Base-by-base conservation (phyloP, 2,797 vertebrate species). In the Sebastes steindachneri region DNA sequence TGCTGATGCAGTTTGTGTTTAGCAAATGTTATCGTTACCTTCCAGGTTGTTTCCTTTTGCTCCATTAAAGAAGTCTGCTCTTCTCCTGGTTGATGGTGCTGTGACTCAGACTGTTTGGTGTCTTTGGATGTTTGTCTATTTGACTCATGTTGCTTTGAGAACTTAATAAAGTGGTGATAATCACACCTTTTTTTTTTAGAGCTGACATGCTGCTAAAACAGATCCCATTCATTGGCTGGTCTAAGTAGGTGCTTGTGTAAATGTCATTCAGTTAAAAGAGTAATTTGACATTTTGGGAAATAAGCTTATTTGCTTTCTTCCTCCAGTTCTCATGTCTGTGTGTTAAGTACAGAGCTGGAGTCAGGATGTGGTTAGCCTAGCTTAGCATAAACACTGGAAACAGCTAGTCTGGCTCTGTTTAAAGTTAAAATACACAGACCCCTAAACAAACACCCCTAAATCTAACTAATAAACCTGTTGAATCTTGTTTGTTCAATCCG, bases 21-120 rank as follows among this genome's bases (percentile, higher is more conserved):
- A n/a, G 55, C 21, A 71, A 83, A 75, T 72, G 67, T 75, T 68
- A 72, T 79, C 77, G 33, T 75, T 19, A 63, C 62, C 25, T 70
- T 55, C 54, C 67, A 84, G 76, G 75, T 54, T 71, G 54, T 67
- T 79, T 21, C 14, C 41, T 31, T 75, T 41, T 55, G 57, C 59
- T 33, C 19, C 58, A 63, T 77, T 17, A 67, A 64, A 68, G 26
- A 12, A 58, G 35, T 10, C 28, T 48, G 60, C 28, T 60, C 29
- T n/a, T 21, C 58, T 23, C 9, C 7, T 53, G 35, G 14, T 29
- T 33, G 58, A 35, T 25, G 33, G 9, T 45, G 5, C 53, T 45
- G 12, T 5, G 1, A 28, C 5, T 14, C 15, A 9, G 60, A 31
- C 54, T 45, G 8, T 51, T 68, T 26, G 33, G 33, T 33, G 23